Evolutionary conservation across 2,797 vertebrate species (phyloP).

Genomic region (Chiroxiphia lanceolata): DNA sequence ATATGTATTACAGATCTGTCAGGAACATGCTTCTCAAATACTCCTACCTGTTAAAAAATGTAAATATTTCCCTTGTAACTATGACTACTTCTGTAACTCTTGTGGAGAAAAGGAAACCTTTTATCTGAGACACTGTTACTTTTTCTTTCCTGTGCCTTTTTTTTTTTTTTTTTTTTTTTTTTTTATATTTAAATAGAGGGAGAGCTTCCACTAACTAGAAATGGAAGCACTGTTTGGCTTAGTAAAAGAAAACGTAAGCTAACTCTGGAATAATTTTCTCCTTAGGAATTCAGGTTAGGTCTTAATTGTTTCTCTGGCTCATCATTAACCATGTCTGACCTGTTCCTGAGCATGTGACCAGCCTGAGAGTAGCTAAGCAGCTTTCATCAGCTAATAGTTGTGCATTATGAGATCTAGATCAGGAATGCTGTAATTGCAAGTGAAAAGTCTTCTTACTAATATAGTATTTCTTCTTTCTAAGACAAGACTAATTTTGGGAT

Average conservation of each 20-base stretch:
- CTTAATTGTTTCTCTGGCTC: conserved; percentile 26
- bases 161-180: too few species aligned
- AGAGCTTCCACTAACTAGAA: background rate
- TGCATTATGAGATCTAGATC: background rate
- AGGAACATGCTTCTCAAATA: background rate
- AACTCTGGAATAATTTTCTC: background rate
- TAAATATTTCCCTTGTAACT: background rate
- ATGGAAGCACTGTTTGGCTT: background rate
- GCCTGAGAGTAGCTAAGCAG: background rate
- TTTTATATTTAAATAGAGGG: background rate
- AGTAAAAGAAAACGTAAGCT: background rate
- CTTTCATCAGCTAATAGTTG: background rate
- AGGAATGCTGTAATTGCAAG: background rate
- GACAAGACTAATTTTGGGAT: background rate
- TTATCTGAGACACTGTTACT: background rate
- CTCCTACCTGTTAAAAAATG: background rate
- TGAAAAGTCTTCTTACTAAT: background rate
- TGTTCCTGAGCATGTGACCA: background rate
- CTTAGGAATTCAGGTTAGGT: background rate
- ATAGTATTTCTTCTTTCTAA: background rate
- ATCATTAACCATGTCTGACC: conserved; percentile 15
- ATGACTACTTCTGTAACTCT: background rate
- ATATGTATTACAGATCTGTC: background rate
- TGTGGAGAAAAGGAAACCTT: background rate
- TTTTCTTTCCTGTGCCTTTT: background rate